Base-by-base conservation (phyloP, 35 echinoderm and acorn worm species). In the Ptychodera flava region DNA sequence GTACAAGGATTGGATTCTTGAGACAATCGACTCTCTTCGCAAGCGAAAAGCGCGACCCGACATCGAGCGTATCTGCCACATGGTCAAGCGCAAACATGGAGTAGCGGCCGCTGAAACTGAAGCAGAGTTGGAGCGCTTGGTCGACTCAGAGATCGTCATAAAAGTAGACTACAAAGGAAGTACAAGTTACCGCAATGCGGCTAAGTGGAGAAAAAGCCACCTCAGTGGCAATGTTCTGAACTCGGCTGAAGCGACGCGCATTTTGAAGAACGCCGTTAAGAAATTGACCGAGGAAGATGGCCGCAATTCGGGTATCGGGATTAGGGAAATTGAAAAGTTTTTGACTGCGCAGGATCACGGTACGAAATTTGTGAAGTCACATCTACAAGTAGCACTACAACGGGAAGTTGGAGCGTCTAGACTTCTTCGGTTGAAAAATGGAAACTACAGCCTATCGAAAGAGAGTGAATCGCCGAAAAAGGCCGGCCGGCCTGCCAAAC, bases 101-200 rank as follows among this genome's bases (percentile, higher is more conserved):
- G 86, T 99, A 33, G 86, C 83, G 78, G 78, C 83, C 35, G 85
- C 79, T 36, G 92, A 94, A 87, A 90, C 94, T 52, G 88, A 94
- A 87, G 36, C 33, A 34, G 96, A 94, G 88, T 84, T 99, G 30
- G 91, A 99, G 78, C 96, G 91, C 91, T 36, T 99, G 33, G 96
- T 99, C 33, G 96, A 99, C 76, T 81, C 85, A 33, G 92, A 99
- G 87, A 87, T 89, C 86, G 93, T 99, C 34, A 92, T 94, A 31
- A 99, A 97, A 94, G 96, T 99, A 16, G 96, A 92, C 34, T 99
- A 99, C 81, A 99, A 99, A 86, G 96, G 96, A 31, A 99, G 83
- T 79, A 99, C 93, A 76, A 94, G 93, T 85, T 99, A 99, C 82
- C 88, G 96, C 87, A 94, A 99, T 84, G 96, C 96, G 16, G 90